Evolutionary conservation across 1,140 invertebrate genomes (phyloP), one percentile per base, ranked within the genome.

Genomic region (Drosophila punjabiensis): DNA sequence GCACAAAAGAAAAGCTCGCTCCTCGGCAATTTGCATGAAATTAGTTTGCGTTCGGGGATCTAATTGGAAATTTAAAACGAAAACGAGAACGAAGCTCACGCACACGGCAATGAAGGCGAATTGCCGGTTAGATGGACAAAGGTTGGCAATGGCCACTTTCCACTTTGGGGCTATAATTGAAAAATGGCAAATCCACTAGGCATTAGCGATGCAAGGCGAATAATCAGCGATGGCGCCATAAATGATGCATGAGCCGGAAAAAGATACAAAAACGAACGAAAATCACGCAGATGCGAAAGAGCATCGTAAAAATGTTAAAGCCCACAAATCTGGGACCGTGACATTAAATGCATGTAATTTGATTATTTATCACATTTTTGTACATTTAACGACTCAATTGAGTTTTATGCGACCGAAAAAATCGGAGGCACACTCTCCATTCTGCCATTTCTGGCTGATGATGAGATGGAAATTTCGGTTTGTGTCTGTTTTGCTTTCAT

Each of bases 361-460:
- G 86, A 90, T 90, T 90, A 90, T 90, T 90, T 86, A 90, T 90
- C 86, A 82, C 86, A 90, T 82, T 90, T 89, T 89, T 85, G 43
- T 82, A 79, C 70, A 81, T 90, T 90, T 90, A 90, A 90, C 86
- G 86, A 90, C 86, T 79, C 86, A 90, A 90, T 90, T 90, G 86
- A 82, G 86, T 89, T 89, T 90, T 80, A 89, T 89, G 79, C 52
- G 71, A 71, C 64, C 76, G 4, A 28, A 74, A 35, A 56, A 67
- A 60, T 28, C 28, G 10, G n/a, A 18, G 28, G 20, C 24, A n/a
- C 45, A n/a, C 68, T n/a, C 45, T 30, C 39, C 47, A 28, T n/a
- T 10, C 11, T 37, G 10, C 20, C 55, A 9, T 16, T 28, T 18
- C 4, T 39, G 39, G 43, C 28, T 28, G 35, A 24, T 41, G 48